Percentiles rank a stretch among this genome's conserved stretches.
These are phyloP conservation scores for Eilema griseolum DNA, from an alignment of 2,888 invertebrate genomes.

Conservation along the genomic window DNA sequence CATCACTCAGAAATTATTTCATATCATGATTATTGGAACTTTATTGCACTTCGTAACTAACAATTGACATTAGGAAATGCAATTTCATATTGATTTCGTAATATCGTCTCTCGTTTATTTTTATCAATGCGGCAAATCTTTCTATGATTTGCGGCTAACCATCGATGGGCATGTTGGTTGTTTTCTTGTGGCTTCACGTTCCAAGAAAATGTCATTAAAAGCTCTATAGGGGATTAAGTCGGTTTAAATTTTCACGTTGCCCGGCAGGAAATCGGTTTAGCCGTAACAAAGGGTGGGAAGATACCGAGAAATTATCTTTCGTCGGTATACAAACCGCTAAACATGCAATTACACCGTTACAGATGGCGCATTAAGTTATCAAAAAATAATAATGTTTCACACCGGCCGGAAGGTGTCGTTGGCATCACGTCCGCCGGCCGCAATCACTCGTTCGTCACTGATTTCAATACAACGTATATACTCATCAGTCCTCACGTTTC, in stretches of 20 bases:
- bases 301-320: conserved; percentile 85
- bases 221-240: conserved; percentile 82
- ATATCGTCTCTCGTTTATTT: conserved; percentile 83
- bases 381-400: conserved; percentile 82
- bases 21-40: conserved; percentile 87
- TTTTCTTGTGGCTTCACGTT: conserved; percentile 80
- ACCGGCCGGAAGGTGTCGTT: conserved; percentile 84
- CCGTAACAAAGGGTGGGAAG: conserved; percentile 84
- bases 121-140: conserved; percentile 85
- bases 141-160: conserved; percentile 87
- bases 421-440: conserved; percentile 75
- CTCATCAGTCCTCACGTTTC: conserved; percentile 80
- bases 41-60: conserved; percentile 87
- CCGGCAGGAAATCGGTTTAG: conserved; percentile 83
- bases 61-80: conserved; percentile 88
- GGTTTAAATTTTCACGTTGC: conserved; percentile 84
- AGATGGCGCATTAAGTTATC: conserved; percentile 84
- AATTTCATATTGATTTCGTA: conserved; percentile 87
- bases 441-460: conserved; percentile 71
- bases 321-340: conserved; percentile 83
- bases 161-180: conserved; percentile 74
- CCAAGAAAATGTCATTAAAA: conserved; percentile 84
- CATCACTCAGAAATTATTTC: conserved; percentile 85
- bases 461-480: conserved; percentile 68
- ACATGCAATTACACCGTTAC: conserved; percentile 84